Conservation (phyloP, 2,797 vertebrate species). For the Falco naumanni region DNA sequence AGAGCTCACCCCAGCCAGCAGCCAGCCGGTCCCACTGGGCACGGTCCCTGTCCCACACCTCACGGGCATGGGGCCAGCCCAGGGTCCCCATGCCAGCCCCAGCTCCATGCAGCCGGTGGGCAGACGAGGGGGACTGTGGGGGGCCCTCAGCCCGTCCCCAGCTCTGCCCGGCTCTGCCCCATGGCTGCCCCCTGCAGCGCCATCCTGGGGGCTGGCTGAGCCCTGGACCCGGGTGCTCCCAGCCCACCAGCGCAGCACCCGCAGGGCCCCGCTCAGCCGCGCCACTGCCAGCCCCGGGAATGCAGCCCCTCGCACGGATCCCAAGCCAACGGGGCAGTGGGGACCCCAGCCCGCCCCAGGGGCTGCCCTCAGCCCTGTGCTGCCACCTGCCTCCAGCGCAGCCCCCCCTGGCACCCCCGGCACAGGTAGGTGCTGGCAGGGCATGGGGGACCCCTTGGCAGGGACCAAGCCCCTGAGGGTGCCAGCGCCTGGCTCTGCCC, state of each 20-base stretch:
- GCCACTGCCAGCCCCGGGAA: not conserved
- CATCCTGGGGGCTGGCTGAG: not conserved
- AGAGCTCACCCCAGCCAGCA: not conserved
- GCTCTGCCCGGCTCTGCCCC: not conserved
- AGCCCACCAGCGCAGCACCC: constrained; percentile 42
- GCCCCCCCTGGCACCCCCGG: not conserved
- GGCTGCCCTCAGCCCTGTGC: not conserved
- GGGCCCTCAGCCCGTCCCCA: not conserved
- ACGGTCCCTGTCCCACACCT: not conserved
- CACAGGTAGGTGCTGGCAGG: constrained; percentile 58
- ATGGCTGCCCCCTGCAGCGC: accelerated
- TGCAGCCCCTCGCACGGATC: accelerated
- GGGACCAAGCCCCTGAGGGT: accelerated
- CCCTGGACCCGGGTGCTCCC: constrained; percentile 7
- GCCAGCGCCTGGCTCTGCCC: not conserved
- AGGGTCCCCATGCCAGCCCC: not conserved
- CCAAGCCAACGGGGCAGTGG: accelerated
- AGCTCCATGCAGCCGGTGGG: accelerated
- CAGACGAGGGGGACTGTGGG: not conserved
- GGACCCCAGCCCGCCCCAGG: not conserved
- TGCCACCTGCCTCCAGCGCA: not conserved
- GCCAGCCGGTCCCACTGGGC: not conserved
- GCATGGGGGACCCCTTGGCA: accelerated
- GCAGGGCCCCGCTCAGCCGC: not conserved
- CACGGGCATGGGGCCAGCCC: accelerated